phyloP scores from a whole-genome alignment of 2,113 vertebrate genomes.

The Nannospalax galili region DNA sequence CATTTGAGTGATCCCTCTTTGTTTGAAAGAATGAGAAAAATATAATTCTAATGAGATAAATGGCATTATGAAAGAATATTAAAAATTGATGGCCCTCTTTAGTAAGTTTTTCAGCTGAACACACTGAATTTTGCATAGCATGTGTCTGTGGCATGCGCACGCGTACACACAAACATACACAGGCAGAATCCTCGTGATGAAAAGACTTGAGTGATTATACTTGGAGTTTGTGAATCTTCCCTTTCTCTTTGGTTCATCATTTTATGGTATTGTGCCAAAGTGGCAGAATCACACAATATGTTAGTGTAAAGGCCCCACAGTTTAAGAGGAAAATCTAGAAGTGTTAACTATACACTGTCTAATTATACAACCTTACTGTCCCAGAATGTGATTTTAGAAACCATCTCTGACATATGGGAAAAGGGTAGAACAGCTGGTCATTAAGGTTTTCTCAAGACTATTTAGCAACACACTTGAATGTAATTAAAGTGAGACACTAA shows the following conservation, averaged over 20 bases:
- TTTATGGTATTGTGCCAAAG: slow-evolving; percentile 84
- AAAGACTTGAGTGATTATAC: slow-evolving; percentile 87
- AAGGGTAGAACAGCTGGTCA: slow-evolving; percentile 91
- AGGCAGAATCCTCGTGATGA: slow-evolving; percentile 82
- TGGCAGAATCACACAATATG: slow-evolving; percentile 85
- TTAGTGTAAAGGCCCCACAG: slow-evolving; percentile 85
- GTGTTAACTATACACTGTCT: slow-evolving; percentile 89
- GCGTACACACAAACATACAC: slow-evolving; percentile 60
- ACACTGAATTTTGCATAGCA: slow-evolving; percentile 85
- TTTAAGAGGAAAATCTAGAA: slow-evolving; percentile 87
- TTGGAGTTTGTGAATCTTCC: slow-evolving; percentile 84
- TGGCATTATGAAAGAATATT: slow-evolving; percentile 84
- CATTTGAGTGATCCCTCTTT: slow-evolving; percentile 79
- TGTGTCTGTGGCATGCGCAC: background rate
- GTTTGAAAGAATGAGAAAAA: slow-evolving; percentile 69
- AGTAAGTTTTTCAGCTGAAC: slow-evolving; percentile 83
- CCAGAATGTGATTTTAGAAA: slow-evolving; percentile 89
- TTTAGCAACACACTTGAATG: slow-evolving; percentile 90
- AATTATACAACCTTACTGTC: slow-evolving; percentile 89
- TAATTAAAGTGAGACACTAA: slow-evolving; percentile 89
- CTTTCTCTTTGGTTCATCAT: slow-evolving; percentile 83
- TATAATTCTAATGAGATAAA: slow-evolving; percentile 84
- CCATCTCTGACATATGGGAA: slow-evolving; percentile 90
- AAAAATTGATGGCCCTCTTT: slow-evolving; percentile 89
- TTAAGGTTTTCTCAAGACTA: slow-evolving; percentile 92